phyloP scores from a whole-genome alignment of 2,888 invertebrate species.

The Oscheius sp. region DNA sequence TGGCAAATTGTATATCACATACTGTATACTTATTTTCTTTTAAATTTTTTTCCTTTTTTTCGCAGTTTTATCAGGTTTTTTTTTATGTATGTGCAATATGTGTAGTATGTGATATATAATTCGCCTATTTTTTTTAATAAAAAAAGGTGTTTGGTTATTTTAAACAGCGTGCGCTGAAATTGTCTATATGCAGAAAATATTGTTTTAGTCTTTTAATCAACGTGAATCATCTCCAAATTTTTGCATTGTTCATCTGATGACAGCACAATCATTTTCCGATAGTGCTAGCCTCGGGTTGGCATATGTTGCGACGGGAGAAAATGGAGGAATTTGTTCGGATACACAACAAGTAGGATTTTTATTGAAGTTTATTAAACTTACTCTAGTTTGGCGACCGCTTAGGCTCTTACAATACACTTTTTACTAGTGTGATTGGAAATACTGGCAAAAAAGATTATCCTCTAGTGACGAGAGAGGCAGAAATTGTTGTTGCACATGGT shows the following conservation, averaged over 20 bases:
- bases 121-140: not conserved
- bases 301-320: slow-evolving; percentile 1
- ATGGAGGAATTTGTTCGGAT: slow-evolving; percentile 18
- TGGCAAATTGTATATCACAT: too few species aligned
- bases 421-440: slow-evolving; percentile 36
- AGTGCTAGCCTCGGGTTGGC: slow-evolving; percentile 2
- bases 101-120: too few species aligned
- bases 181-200: too few species aligned
- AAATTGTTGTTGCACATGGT: slow-evolving; percentile 49
- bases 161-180: too few species aligned
- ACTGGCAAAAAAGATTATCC: slow-evolving; percentile 35
- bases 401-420: slow-evolving; percentile 35
- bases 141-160: too few species aligned
- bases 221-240: slow-evolving; percentile 40
- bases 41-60: too few species aligned
- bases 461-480: slow-evolving; percentile 44
- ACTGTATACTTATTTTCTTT: too few species aligned
- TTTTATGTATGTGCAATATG: too few species aligned
- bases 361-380: not conserved
- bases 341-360: not conserved
- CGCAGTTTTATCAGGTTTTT: too few species aligned
- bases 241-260: slow-evolving; percentile 45
- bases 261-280: slow-evolving; percentile 37
- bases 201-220: slow-evolving; percentile 39
- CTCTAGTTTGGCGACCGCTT: not conserved